A percentile compares a stretch with the other conserved stretches of the same genome.
Evolutionary conservation across 1,140 invertebrate genomes (phyloP).

Genomic region (Monochamus saltuarius): DNA sequence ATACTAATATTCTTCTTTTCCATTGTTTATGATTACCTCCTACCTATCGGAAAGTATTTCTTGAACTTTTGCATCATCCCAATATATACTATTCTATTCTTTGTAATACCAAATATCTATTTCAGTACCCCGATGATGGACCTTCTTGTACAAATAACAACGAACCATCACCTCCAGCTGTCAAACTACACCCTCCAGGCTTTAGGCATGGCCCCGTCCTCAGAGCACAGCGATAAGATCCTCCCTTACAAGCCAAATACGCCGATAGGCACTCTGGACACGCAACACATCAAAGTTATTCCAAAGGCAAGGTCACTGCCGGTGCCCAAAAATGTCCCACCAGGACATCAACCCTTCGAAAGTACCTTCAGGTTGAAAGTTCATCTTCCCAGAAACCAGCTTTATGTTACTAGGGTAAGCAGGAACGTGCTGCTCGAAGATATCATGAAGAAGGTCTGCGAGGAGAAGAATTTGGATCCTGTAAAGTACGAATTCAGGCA

Average conservation of each 20-base stretch:
- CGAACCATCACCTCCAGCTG: constrained; percentile 70
- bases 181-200: constrained; percentile 72
- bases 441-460: constrained; percentile 71
- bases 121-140: constrained; percentile 82
- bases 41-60: too few species aligned
- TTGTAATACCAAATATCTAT: constrained; percentile 1
- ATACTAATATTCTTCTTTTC: too few species aligned
- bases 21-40: too few species aligned
- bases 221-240: constrained; percentile 58
- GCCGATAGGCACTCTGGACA: constrained; percentile 69
- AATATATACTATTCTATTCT: too few species aligned
- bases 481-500: constrained; percentile 76
- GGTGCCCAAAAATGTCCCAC: constrained; percentile 34
- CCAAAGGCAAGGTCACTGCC: constrained; percentile 46
- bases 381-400: constrained; percentile 80
- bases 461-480: constrained; percentile 77
- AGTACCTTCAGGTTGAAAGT: constrained; percentile 76
- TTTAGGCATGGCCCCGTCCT: constrained; percentile 53
- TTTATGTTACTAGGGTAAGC: constrained; percentile 74
- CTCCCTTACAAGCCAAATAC: constrained; percentile 77
- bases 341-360: constrained; percentile 66
- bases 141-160: constrained; percentile 74
- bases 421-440: constrained; percentile 66
- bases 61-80: too few species aligned
- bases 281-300: constrained; percentile 53